These are phyloP conservation scores for Cherax destructor DNA, from an alignment of 1,140 invertebrate genomes.

Conservation along the genomic window DNA sequence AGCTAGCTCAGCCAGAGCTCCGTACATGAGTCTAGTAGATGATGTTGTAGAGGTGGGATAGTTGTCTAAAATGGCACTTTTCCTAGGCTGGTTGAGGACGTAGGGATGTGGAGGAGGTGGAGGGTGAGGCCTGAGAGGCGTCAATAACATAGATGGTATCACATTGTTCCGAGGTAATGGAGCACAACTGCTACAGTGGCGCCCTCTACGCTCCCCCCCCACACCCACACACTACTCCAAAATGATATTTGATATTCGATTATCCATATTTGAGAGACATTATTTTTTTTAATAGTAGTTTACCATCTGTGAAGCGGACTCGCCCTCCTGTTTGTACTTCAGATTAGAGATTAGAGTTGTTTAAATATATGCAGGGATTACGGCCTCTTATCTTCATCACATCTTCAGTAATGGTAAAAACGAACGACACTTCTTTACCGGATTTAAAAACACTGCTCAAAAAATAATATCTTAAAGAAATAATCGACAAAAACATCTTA, in stretches of 20 bases:
- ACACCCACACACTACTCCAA: slow-evolving; percentile 17
- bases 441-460: too few species aligned
- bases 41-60: background rate
- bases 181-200: slow-evolving; percentile 30
- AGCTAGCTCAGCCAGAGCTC: too few species aligned
- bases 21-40: too few species aligned
- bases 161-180: slow-evolving; percentile 45
- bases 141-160: slow-evolving; percentile 54
- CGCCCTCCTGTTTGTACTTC: background rate
- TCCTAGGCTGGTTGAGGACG: background rate
- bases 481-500: too few species aligned
- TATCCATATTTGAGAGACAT: background rate
- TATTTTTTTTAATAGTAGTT: background rate
- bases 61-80: background rate
- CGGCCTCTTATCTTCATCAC: background rate
- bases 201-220: background rate
- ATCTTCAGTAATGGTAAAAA: background rate
- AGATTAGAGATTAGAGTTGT: background rate
- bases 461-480: too few species aligned
- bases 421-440: too few species aligned
- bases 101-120: too few species aligned
- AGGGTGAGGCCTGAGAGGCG: background rate
- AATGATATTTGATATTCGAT: background rate
- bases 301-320: background rate
- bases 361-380: background rate